Base-by-base conservation (phyloP, 2,888 invertebrate genomes). In the Agonopterix alstromeriana region DNA sequence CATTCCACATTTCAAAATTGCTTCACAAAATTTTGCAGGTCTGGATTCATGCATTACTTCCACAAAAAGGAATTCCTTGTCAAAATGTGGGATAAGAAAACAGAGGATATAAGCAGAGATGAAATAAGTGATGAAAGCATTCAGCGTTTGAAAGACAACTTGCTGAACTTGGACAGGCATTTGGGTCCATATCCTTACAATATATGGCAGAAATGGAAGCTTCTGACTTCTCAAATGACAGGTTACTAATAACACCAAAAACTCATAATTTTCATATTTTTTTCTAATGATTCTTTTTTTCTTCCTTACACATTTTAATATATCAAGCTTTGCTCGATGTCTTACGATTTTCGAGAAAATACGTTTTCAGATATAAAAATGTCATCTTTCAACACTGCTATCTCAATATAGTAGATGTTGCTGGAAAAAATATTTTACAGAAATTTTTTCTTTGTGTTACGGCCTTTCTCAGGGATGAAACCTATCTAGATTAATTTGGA, bases 181-280 rank as follows among this genome's bases (percentile, higher is more conserved):
- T 87, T 99, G 45, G 98, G 95, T 10, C 93, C 96, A 0, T 99
- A 98, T 81, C 98, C 98, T 1, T 98, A 94, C 79, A 95, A 97
- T 54, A 93, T 93, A 58, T 95, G 94, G 86, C 92, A 93, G 51
- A 94, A 94, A 63, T 99, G 99, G 99, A 92, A 93, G 55, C 89
- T 92, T 36, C 88, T 97, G 45, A 92, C 94, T 11, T 91, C 91
- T 55, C 90, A 93, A 70, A 90, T 96, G 36, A 90, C 92, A 63
- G 91, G 92, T n/a, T 90, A 82, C 4, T 27, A 27, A 27, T 27
- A 27, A 27, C 27, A 27, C 2, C 2, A 27, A 5, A 27, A 7
- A 27, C 27, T 27, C 27, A 27, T 27, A 0, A 27, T 27, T 27
- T 27, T 27, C 27, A 27, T 27, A 27, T 7, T 7, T 27, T 27